phyloP scores from a whole-genome alignment of 2,797 vertebrate genomes.

The Poecilia velifera region DNA sequence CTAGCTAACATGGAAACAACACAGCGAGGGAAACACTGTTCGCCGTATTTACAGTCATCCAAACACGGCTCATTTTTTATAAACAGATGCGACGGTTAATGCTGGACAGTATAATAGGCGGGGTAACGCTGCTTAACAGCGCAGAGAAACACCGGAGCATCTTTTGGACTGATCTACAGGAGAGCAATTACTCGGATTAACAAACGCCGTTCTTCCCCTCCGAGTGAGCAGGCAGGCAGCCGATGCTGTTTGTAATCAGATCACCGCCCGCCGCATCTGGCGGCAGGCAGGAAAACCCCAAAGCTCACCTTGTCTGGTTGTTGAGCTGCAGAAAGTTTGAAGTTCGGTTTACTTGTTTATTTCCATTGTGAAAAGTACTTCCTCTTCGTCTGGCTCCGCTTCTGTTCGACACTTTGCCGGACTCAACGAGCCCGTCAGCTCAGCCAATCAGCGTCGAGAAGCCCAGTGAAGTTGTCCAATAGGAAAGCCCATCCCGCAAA shows the following conservation, averaged over 20 bases:
- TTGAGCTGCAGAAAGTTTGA: slow-evolving; percentile 3
- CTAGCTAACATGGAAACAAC: slow-evolving; percentile 53
- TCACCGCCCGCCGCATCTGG: neutral
- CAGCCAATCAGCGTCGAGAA: slow-evolving; percentile 57
- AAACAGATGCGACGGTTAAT: accelerated
- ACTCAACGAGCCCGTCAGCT: slow-evolving; percentile 33
- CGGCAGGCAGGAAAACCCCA: neutral
- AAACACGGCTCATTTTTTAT: neutral
- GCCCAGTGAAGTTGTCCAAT: slow-evolving; percentile 19
- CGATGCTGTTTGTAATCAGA: slow-evolving; percentile 20
- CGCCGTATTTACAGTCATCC: neutral
- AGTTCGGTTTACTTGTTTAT: slow-evolving; percentile 11
- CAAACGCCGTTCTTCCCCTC: slow-evolving; percentile 21
- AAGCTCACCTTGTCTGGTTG: slow-evolving; percentile 53
- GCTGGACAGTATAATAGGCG: accelerated
- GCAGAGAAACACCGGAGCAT: neutral
- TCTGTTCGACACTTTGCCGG: slow-evolving; percentile 70
- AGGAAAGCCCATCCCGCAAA: neutral
- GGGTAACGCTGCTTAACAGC: neutral
- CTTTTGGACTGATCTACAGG: slow-evolving; percentile 3
- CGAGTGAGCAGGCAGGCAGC: neutral
- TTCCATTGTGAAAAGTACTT: slow-evolving; percentile 66
- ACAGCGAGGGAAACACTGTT: neutral
- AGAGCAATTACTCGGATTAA: slow-evolving; percentile 46
- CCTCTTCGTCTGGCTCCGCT: slow-evolving; percentile 56